Conservation (phyloP, 2,888 invertebrate genomes). For the Ophion slaviceki region DNA sequence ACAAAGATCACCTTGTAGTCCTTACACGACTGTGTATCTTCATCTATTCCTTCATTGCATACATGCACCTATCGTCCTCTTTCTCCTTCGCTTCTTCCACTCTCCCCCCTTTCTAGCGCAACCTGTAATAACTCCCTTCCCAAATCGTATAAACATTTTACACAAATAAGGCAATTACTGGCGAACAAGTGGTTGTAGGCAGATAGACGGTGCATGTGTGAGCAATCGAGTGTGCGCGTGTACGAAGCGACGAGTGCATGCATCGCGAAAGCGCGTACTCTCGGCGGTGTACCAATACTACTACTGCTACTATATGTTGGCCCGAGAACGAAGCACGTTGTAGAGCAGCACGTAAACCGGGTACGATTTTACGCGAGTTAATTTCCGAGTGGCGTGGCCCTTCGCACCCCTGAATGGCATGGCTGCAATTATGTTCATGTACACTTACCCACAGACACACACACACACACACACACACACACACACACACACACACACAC, state of each 20-base stretch:
- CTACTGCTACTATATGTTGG: constrained; percentile 11
- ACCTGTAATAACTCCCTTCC: constrained; percentile 59
- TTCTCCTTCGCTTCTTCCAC: constrained; percentile 1
- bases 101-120: neutral
- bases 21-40: neutral
- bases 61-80: constrained; percentile 3
- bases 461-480: neutral
- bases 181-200: constrained; percentile 5
- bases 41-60: neutral
- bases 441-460: neutral
- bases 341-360: constrained; percentile 65
- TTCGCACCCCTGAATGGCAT: constrained; percentile 64
- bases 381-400: constrained; percentile 67
- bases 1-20: constrained; percentile 14
- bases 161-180: constrained; percentile 48
- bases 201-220: neutral
- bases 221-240: neutral
- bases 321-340: constrained; percentile 61
- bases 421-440: constrained; percentile 60
- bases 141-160: constrained; percentile 63
- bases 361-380: constrained; percentile 68
- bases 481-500: neutral
- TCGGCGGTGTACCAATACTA: constrained; percentile 12
- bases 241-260: constrained; percentile 12
- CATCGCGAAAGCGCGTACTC: constrained; percentile 45